phyloP scores from a whole-genome alignment of 1,140 invertebrate genomes.

The Ooceraea biroi region DNA sequence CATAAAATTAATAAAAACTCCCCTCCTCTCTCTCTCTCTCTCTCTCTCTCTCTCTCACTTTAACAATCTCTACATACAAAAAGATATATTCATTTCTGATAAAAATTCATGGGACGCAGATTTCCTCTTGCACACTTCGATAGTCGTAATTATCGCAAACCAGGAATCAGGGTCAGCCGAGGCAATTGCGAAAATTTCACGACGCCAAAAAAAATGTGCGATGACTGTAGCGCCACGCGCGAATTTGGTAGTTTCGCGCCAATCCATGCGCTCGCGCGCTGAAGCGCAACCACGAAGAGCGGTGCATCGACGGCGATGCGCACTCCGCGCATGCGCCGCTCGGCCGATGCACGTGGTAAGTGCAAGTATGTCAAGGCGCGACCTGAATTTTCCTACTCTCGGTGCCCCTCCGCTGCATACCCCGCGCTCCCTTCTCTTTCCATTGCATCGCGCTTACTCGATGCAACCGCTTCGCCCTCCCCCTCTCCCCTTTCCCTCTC shows the following conservation, averaged over 20 bases:
- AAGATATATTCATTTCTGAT: too few relatives aligned
- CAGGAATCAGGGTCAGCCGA: too few relatives aligned
- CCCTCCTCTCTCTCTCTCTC: too few relatives aligned
- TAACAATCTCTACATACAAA: too few relatives aligned
- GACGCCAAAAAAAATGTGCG: not conserved
- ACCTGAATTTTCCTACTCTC: slow-evolving; percentile 87
- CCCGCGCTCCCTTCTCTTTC: not conserved
- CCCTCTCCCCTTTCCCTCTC: not conserved
- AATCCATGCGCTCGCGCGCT: slow-evolving; percentile 33
- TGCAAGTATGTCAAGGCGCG: slow-evolving; percentile 87
- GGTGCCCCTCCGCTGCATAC: slow-evolving; percentile 64
- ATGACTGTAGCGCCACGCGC: not conserved
- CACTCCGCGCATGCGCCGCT: slow-evolving; percentile 79
- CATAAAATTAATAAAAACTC: too few relatives aligned
- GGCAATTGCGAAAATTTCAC: not conserved
- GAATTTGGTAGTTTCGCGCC: slow-evolving; percentile 37
- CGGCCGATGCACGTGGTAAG: slow-evolving; percentile 85
- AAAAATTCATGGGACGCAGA: too few relatives aligned
- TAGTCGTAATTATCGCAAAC: too few relatives aligned
- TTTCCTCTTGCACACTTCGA: too few relatives aligned
- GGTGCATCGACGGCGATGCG: slow-evolving; percentile 67
- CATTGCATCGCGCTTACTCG: slow-evolving; percentile 66
- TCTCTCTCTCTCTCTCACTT: too few relatives aligned
- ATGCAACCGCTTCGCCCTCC: slow-evolving; percentile 51
- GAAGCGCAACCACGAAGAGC: slow-evolving; percentile 23